Percentiles rank a stretch among this genome's conserved stretches.
These are phyloP conservation scores for Dicrostonyx torquatus DNA, from an alignment of 2,797 vertebrate species.

Conservation along the genomic window DNA sequence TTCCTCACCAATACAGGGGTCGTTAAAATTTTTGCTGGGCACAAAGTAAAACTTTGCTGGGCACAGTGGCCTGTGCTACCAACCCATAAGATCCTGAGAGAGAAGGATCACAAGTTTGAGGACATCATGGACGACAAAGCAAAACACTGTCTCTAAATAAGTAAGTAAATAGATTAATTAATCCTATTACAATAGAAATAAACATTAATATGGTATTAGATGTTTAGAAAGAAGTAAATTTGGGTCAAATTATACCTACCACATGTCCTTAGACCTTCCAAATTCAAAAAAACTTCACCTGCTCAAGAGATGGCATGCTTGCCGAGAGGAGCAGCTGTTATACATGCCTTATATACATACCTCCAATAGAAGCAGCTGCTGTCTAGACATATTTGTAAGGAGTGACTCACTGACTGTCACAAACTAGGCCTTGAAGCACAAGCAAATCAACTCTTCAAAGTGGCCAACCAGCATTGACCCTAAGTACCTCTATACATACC, in stretches of 20 bases:
- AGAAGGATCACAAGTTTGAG: not conserved
- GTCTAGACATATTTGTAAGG: not conserved
- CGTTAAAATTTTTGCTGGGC: not conserved
- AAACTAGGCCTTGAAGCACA: conserved; percentile 28
- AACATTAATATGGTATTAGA: not conserved
- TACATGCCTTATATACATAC: not conserved
- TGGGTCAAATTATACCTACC: not conserved
- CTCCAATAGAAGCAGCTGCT: not conserved
- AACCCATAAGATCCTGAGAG: not conserved
- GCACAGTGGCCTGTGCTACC: no score
- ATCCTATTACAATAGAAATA: not conserved
- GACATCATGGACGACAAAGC: not conserved
- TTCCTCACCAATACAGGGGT: not conserved
- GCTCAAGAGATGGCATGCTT: no score
- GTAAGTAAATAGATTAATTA: not conserved
- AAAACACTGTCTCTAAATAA: not conserved
- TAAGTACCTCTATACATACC: not conserved
- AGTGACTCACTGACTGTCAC: not conserved
- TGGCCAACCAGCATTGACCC: not conserved
- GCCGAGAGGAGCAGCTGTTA: not conserved
- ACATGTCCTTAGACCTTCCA: not conserved
- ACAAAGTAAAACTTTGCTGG: not conserved
- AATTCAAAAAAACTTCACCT: not conserved
- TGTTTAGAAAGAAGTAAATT: not conserved
- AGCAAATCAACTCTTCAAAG: conserved; percentile 45